Conservation (phyloP, 2,113 vertebrate species). For the Calypte anna region DNA sequence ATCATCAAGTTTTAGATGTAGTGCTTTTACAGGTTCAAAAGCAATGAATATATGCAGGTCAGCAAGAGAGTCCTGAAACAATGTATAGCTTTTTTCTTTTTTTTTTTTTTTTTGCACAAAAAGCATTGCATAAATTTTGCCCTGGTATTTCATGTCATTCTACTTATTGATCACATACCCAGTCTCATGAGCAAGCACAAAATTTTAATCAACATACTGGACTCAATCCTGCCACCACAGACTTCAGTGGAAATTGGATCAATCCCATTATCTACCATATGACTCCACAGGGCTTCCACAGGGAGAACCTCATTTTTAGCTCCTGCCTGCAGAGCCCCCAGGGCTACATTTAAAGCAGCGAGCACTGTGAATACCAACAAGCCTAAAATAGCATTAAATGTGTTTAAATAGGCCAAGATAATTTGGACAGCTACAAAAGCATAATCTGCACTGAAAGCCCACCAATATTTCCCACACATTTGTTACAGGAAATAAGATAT, state of each 20-base stretch:
- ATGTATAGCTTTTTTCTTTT: neutral
- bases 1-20: neutral
- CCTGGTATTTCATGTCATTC: conserved; percentile 61
- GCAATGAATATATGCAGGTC: neutral
- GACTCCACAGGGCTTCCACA: conserved; percentile 57
- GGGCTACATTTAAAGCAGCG: conserved; percentile 66
- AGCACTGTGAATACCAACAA: conserved; percentile 64
- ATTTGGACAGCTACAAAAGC: conserved; percentile 58
- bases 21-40: neutral
- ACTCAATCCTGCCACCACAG: conserved; percentile 32
- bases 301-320: conserved; percentile 64
- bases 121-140: conserved; percentile 21
- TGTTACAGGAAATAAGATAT: conserved; percentile 26
- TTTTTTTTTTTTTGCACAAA: neutral
- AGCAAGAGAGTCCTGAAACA: neutral
- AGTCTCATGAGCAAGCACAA: conserved; percentile 61
- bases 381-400: conserved; percentile 62
- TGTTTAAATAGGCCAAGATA: conserved; percentile 65
- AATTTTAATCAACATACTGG: conserved; percentile 69
- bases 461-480: conserved; percentile 42
- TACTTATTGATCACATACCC: conserved; percentile 41
- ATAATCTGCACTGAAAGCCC: conserved; percentile 35
- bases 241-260: conserved; percentile 66
- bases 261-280: conserved; percentile 68
- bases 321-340: conserved; percentile 35